These are phyloP conservation scores for Bombus picipes DNA, from an alignment of 1,140 invertebrate genomes.

Conservation along the genomic window DNA sequence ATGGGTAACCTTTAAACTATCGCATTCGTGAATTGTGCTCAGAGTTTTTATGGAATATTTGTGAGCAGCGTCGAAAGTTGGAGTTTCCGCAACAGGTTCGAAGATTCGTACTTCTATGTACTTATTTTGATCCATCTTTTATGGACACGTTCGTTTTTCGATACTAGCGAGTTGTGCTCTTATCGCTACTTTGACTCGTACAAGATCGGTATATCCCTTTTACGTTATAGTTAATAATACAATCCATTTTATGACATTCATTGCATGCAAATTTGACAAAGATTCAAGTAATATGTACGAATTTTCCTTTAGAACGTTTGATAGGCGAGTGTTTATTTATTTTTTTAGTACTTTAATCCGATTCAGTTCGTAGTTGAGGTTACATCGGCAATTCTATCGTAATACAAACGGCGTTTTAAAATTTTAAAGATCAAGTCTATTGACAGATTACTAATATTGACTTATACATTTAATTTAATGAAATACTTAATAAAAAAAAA, in stretches of 20 bases:
- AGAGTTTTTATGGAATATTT: constrained; percentile 26
- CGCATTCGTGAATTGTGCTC: constrained; percentile 32
- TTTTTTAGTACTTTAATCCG: neutral
- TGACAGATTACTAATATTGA: neutral
- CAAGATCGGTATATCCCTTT: neutral
- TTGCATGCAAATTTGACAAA: neutral
- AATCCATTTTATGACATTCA: neutral
- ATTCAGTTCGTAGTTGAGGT: neutral
- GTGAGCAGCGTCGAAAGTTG: neutral
- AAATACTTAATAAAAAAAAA: too few relatives aligned
- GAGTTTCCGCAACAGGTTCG: neutral
- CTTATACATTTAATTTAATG: neutral
- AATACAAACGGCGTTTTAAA: neutral
- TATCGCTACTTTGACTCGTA: neutral
- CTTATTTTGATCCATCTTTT: constrained; percentile 37
- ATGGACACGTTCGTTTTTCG: neutral
- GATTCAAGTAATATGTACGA: too few relatives aligned
- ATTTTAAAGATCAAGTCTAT: neutral
- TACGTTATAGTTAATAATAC: too few relatives aligned
- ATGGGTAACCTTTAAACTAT: neutral
- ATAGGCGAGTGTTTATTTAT: neutral
- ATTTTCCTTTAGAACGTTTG: neutral
- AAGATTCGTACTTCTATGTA: constrained; percentile 38
- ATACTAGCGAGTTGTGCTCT: neutral
- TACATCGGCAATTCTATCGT: neutral